Evolutionary conservation across 2,113 vertebrate genomes (phyloP).

Genomic region (Silurus asotus): DNA sequence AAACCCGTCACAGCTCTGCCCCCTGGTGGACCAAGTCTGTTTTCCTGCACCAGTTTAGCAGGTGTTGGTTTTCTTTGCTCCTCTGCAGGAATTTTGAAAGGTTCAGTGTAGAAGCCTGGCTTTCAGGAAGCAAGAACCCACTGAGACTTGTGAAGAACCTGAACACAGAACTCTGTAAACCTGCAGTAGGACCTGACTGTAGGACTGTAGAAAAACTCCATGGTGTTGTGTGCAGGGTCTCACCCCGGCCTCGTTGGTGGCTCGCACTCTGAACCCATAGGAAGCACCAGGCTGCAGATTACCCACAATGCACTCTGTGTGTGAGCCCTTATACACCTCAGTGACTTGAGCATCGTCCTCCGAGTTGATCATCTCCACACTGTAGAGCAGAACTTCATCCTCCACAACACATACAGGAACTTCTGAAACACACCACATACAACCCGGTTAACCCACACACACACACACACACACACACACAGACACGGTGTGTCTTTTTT

Average conservation of each 20-base stretch:
- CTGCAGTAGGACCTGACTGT: not conserved
- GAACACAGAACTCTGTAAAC: not conserved
- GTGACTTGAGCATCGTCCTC: constrained; percentile 55
- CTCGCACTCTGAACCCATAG: constrained; percentile 86
- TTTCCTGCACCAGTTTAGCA: not conserved
- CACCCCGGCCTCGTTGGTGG: constrained; percentile 92
- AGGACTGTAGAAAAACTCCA: not conserved
- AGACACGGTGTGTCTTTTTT: not conserved
- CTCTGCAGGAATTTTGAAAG: not conserved
- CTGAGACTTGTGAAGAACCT: not conserved
- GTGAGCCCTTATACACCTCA: constrained; percentile 84
- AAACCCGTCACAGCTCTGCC: not conserved
- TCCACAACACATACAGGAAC: constrained; percentile 69
- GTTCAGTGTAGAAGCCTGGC: not conserved
- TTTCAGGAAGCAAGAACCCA: not conserved
- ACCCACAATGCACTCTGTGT: constrained; percentile 86
- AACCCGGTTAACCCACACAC: constrained; percentile 8
- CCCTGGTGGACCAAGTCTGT: not conserved
- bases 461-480: not conserved
- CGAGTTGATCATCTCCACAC: constrained; percentile 85
- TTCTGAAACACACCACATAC: constrained; percentile 55
- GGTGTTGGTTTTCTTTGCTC: not conserved
- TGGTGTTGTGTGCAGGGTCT: constrained; percentile 49
- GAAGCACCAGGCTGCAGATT: constrained; percentile 88
- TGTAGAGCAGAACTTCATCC: constrained; percentile 83